Evolutionary conservation across 2,888 invertebrate genomes (phyloP).

Genomic region (Coelinius sp.): DNA sequence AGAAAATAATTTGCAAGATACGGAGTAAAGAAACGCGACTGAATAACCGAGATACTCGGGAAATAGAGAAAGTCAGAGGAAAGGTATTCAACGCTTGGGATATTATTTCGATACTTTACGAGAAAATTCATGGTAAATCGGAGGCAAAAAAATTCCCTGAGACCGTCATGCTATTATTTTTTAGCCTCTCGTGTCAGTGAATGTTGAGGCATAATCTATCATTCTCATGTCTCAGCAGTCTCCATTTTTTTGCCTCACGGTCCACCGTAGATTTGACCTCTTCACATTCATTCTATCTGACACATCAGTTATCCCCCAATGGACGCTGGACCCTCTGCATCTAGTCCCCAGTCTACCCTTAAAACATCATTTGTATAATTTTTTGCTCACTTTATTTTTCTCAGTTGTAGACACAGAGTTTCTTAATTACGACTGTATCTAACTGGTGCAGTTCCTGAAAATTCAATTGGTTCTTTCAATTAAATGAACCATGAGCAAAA

Average conservation of each 20-base stretch:
- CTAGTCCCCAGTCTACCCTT: slow-evolving; percentile 22
- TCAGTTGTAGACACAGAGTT: not conserved
- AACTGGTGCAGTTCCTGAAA: no score
- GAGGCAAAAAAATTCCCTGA: not conserved
- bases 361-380: not conserved
- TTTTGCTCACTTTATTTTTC: not conserved
- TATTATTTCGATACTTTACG: slow-evolving; percentile 4
- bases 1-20: not conserved
- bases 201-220: slow-evolving; percentile 56
- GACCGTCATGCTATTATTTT: slow-evolving; percentile 2
- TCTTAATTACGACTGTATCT: no score
- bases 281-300: slow-evolving; percentile 23
- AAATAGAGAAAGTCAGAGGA: not conserved
- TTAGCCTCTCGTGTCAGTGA: slow-evolving; percentile 46
- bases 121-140: not conserved
- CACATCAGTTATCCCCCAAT: slow-evolving; percentile 35
- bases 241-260: slow-evolving; percentile 24
- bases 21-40: not conserved
- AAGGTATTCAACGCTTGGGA: not conserved
- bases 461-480: no score
- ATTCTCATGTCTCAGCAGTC: slow-evolving; percentile 49
- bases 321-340: slow-evolving; percentile 23
- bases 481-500: no score
- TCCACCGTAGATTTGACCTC: slow-evolving; percentile 12
- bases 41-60: slow-evolving; percentile 2